phyloP scores from a whole-genome alignment of 2,113 vertebrate species.

The Bos indicus region DNA sequence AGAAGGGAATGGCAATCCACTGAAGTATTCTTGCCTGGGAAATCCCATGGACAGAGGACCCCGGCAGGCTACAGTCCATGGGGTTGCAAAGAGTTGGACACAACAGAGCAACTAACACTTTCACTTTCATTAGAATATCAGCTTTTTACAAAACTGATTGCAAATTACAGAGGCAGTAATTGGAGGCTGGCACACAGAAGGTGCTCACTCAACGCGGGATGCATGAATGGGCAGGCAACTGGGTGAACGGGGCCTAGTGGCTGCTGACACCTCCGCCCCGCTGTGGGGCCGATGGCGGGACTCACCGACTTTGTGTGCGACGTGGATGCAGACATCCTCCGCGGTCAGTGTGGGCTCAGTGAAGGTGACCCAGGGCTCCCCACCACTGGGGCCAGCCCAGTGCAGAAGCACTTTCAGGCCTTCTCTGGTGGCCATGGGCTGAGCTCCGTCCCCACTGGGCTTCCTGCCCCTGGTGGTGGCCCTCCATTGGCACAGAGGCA shows the following conservation, averaged over 20 bases:
- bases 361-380: constrained; percentile 81
- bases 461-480: constrained; percentile 5
- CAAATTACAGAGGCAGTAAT: neutral
- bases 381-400: constrained; percentile 79
- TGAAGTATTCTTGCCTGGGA: neutral
- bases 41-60: neutral
- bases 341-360: constrained; percentile 76
- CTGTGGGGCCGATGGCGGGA: fast-evolving
- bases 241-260: too few species aligned
- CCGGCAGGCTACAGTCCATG: neutral
- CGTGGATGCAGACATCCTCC: constrained; percentile 86
- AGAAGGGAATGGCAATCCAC: neutral
- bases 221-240: neutral
- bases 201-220: neutral
- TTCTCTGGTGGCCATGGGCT: neutral
- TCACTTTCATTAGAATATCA: neutral
- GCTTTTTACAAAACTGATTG: neutral
- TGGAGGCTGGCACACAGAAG: neutral
- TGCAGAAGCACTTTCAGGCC: constrained; percentile 86
- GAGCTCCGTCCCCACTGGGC: neutral
- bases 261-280: too few species aligned
- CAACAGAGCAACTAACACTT: neutral
- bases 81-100: neutral
- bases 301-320: constrained; percentile 86
- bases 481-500: constrained; percentile 74